Evolutionary conservation across 1,140 invertebrate genomes (phyloP).

Genomic region (Oryctes rhinoceros): DNA sequence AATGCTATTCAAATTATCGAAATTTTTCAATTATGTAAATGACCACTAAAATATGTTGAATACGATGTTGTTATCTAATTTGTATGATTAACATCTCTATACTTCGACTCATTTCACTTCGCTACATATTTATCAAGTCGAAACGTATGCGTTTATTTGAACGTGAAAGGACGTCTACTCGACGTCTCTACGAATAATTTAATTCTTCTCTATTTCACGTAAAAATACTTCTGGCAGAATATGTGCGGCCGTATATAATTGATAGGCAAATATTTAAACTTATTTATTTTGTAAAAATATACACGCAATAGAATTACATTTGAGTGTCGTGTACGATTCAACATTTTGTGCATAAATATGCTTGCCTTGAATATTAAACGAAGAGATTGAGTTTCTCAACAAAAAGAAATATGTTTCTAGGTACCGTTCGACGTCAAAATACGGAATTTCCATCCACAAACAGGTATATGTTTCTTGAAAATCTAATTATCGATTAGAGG

Average conservation of each 20-base stretch:
- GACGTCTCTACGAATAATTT: not conserved
- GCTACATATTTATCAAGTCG: not conserved
- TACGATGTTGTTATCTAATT: not conserved
- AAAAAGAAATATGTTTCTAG: not conserved
- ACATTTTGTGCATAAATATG: not conserved
- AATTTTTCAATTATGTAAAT: not conserved
- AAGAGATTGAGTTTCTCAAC: not conserved
- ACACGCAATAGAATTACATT: not conserved
- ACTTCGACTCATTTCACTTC: not conserved
- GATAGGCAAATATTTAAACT: not conserved
- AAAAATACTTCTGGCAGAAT: conserved; percentile 1
- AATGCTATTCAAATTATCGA: no score
- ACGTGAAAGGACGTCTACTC: not conserved
- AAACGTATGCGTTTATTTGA: conserved; percentile 16
- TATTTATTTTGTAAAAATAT: conserved; percentile 13
- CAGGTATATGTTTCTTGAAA: not conserved
- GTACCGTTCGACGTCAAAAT: not conserved
- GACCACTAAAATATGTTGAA: not conserved
- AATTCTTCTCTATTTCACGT: not conserved
- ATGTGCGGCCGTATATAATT: not conserved
- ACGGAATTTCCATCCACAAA: not conserved
- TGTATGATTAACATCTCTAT: not conserved
- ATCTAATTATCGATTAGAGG: not conserved
- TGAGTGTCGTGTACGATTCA: not conserved
- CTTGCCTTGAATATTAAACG: not conserved